Evolutionary conservation across 2,888 invertebrate genomes (phyloP).

Genomic region (Eilema caniola): DNA sequence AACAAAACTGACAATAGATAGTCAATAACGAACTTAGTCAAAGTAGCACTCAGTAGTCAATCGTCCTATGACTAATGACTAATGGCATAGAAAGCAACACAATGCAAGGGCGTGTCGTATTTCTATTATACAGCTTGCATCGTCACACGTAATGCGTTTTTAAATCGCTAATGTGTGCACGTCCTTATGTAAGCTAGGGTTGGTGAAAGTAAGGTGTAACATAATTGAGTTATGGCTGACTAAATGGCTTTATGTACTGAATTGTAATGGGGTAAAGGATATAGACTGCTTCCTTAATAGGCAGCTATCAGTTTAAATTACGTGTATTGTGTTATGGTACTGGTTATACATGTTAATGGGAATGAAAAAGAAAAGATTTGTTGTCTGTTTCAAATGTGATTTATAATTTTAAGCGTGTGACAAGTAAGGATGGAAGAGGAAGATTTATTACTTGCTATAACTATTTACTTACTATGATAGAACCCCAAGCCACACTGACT

Average conservation of each 20-base stretch:
- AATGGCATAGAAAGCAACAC: conserved; percentile 50
- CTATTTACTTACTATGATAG: no score
- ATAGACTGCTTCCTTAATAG: not conserved
- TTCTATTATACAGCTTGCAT: conserved; percentile 50
- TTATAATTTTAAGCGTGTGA: not conserved
- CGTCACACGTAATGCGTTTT: conserved; percentile 49
- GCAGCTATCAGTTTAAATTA: not conserved
- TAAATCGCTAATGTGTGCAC: conserved; percentile 43
- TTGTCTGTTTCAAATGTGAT: not conserved
- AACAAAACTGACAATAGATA: conserved; percentile 16
- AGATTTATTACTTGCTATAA: no score
- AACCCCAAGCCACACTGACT: no score
- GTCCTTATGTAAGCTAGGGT: conserved; percentile 55
- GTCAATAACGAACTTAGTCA: conserved; percentile 9
- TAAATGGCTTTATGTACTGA: conserved; percentile 10
- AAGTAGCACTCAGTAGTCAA: conserved; percentile 12
- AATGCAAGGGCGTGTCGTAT: conserved; percentile 53
- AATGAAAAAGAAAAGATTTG: not conserved
- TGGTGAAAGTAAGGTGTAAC: conserved; percentile 43
- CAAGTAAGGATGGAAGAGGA: no score
- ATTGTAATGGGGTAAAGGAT: conserved; percentile 16
- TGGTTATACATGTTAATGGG: not conserved
- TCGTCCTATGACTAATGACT: conserved; percentile 49
- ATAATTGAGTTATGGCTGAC: conserved; percentile 12
- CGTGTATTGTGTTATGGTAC: not conserved